Conservation (phyloP, 92 coral and sea anemone species). For the Epizoanthus fatuus region DNA sequence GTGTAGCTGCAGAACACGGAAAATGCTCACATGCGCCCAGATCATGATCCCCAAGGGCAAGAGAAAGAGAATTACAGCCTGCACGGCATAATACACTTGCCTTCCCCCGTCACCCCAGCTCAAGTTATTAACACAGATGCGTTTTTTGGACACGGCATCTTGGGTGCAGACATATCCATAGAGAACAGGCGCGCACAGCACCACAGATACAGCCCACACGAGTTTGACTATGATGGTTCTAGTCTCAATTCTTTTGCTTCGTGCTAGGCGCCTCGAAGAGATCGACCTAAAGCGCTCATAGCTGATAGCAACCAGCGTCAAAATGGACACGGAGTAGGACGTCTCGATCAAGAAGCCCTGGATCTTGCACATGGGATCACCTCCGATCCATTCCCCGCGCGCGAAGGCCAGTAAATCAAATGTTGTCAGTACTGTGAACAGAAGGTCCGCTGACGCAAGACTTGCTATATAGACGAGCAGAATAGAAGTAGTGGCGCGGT, state of each 20-base stretch:
- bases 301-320: slow-evolving; percentile 90
- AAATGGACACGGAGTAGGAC: slow-evolving; percentile 83
- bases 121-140: slow-evolving; percentile 69
- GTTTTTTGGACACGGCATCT: slow-evolving; percentile 50
- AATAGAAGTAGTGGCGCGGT: slow-evolving; percentile 77
- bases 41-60: slow-evolving; percentile 83
- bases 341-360: slow-evolving; percentile 86
- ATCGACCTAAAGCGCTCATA: slow-evolving; percentile 84
- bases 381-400: slow-evolving; percentile 80
- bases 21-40: slow-evolving; percentile 88
- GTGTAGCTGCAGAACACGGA: slow-evolving; percentile 74
- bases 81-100: slow-evolving; percentile 80
- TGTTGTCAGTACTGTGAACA: slow-evolving; percentile 74
- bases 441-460: slow-evolving; percentile 84
- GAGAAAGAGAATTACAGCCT: slow-evolving; percentile 77
- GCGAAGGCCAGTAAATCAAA: slow-evolving; percentile 78
- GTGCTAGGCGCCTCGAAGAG: slow-evolving; percentile 73
- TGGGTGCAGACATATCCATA: slow-evolving; percentile 75
- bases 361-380: slow-evolving; percentile 79
- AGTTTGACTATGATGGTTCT: slow-evolving; percentile 79
- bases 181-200: slow-evolving; percentile 75
- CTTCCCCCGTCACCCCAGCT: slow-evolving; percentile 88
- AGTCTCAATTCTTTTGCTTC: slow-evolving; percentile 76
- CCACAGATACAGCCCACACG: slow-evolving; percentile 76
- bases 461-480: slow-evolving; percentile 90